These are phyloP conservation scores for Drymodes brunneopygia DNA, from an alignment of 2,113 vertebrate species.

Conservation along the genomic window DNA sequence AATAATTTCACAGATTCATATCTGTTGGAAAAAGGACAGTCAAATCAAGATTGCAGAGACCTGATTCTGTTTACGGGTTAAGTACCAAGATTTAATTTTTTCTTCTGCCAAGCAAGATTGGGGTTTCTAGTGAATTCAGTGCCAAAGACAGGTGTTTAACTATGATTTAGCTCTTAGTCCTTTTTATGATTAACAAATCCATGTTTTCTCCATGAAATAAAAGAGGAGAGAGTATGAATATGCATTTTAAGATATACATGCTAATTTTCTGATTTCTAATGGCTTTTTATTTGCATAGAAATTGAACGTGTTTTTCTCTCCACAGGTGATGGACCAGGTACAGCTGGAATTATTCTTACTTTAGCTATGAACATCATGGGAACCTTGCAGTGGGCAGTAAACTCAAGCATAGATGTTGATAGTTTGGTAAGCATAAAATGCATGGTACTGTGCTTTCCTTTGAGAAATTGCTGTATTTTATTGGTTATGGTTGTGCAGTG, in stretches of 20 bases:
- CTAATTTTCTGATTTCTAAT: background rate
- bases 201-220: background rate
- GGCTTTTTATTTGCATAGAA: background rate
- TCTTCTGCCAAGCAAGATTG: background rate
- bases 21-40: background rate
- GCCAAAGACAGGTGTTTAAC: background rate
- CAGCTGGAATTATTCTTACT: constrained; percentile 88
- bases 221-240: background rate
- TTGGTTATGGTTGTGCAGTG: background rate
- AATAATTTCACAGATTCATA: background rate
- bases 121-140: background rate
- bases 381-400: constrained; percentile 95
- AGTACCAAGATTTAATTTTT: background rate
- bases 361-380: constrained; percentile 95
- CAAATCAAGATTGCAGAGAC: background rate
- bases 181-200: background rate
- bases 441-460: background rate
- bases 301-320: background rate
- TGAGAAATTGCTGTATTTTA: background rate
- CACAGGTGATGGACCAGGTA: constrained; percentile 83
- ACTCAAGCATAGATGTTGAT: constrained; percentile 96
- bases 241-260: background rate
- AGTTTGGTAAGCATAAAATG: constrained; percentile 84
- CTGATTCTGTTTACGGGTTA: background rate
- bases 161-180: background rate